Evolutionary conservation across 1,140 invertebrate genomes (phyloP).

Genomic region (Drosophila ananassae): DNA sequence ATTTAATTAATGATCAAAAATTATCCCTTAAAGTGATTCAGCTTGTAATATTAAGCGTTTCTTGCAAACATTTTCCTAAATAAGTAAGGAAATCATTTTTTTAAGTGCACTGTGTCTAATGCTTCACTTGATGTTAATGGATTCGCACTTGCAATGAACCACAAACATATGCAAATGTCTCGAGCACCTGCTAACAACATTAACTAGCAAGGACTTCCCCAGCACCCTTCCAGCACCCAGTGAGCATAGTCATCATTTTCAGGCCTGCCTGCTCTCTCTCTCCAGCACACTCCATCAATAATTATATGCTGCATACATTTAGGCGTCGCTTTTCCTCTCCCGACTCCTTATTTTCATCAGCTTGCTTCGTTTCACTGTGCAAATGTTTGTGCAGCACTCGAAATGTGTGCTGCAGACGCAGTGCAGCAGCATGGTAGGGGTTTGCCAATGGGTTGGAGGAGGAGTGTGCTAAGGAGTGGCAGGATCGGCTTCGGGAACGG

Average conservation of each 20-base stretch:
- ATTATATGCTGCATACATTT: conserved; percentile 80
- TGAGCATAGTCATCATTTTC: conserved; percentile 61
- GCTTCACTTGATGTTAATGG: conserved; percentile 74
- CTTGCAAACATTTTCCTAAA: neutral
- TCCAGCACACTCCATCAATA: conserved; percentile 70
- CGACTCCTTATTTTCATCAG: conserved; percentile 15
- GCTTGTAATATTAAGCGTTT: neutral
- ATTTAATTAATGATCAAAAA: no score
- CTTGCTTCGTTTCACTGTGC: conserved; percentile 69
- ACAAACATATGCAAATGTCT: conserved; percentile 80
- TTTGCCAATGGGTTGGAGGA: neutral
- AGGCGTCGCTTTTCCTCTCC: conserved; percentile 31
- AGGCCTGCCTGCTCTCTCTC: conserved; percentile 20
- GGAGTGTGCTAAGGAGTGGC: neutral
- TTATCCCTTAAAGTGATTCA: no score
- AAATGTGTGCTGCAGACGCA: conserved; percentile 55
- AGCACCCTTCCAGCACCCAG: neutral
- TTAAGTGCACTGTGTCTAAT: conserved; percentile 32
- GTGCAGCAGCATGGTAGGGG: conserved; percentile 4
- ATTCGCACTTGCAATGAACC: conserved; percentile 80
- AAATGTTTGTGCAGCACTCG: conserved; percentile 75
- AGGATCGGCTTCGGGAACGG: conserved; percentile 9
- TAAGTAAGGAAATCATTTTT: conserved; percentile 2
- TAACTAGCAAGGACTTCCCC: conserved; percentile 61
- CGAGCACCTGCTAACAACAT: conserved; percentile 79